These are phyloP conservation scores for Popillia japonica DNA, from an alignment of 1,140 invertebrate species.

Conservation along the genomic window DNA sequence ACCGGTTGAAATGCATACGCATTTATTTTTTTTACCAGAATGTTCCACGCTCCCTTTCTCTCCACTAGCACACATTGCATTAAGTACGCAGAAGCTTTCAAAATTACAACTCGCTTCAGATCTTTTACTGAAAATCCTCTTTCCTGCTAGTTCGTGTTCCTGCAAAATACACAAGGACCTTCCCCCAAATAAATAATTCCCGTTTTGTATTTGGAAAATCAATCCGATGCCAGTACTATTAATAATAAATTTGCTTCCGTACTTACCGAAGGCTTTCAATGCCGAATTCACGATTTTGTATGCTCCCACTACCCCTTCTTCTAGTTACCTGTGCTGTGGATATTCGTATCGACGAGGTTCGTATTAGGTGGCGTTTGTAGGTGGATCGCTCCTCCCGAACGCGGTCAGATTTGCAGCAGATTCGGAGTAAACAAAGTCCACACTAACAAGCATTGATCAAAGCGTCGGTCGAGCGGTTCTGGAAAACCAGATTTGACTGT, in stretches of 20 bases:
- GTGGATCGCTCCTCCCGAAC: background rate
- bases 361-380: no score
- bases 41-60: background rate
- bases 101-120: background rate
- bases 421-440: conserved; percentile 6
- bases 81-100: background rate
- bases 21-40: no score
- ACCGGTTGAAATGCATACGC: no score
- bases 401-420: conserved; percentile 13
- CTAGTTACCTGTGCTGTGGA: no score
- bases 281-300: no score
- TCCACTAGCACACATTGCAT: background rate
- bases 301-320: no score
- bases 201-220: background rate
- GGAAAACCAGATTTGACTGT: background rate
- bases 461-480: background rate
- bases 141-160: no score
- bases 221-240: background rate
- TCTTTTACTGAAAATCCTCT: background rate
- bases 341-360: background rate
- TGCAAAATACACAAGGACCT: background rate
- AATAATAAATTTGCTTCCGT: conserved; percentile 1
- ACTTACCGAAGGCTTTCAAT: no score
- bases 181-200: background rate
- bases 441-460: conserved; percentile 10